These are phyloP conservation scores for Drosophila aff. DNA, from an alignment of 1,140 invertebrate genomes.

Conservation along the genomic window DNA sequence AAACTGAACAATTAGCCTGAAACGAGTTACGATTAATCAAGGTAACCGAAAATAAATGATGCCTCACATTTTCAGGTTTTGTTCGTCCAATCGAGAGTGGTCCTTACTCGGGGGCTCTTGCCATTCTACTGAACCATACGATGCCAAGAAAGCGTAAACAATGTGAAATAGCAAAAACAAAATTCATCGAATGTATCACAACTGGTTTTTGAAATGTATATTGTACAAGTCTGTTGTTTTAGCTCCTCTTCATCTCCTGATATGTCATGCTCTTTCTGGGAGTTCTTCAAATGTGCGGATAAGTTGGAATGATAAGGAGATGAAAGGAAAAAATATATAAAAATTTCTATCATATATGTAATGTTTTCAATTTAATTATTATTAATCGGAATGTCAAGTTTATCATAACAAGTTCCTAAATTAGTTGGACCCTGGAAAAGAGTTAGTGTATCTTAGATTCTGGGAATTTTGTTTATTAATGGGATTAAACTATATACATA, in stretches of 20 bases:
- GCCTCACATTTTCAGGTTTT: conserved; percentile 39
- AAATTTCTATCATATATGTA: not conserved
- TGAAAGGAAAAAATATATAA: not conserved
- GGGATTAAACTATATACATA: not conserved
- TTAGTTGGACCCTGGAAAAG: not conserved
- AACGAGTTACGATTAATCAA: not conserved
- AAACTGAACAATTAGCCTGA: conserved; percentile 14
- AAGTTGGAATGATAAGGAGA: not conserved
- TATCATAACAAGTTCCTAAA: accelerated
- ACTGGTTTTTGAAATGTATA: conserved; percentile 52
- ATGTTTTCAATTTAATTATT: not conserved
- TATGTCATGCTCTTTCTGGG: not conserved
- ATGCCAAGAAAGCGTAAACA: conserved; percentile 12
- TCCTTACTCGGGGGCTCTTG: conserved; percentile 49
- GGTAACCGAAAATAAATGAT: not conserved
- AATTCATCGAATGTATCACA: conserved; percentile 20
- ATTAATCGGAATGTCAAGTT: no score
- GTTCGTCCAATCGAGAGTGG: conserved; percentile 5
- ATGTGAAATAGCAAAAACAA: conserved; percentile 30
- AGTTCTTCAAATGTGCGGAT: not conserved
- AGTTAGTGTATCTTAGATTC: not conserved
- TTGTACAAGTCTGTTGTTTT: conserved; percentile 20
- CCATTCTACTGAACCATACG: conserved; percentile 36
- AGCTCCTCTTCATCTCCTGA: conserved; percentile 30
- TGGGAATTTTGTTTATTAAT: not conserved